Evolutionary conservation across 2,888 invertebrate genomes (phyloP).

Genomic region (Mantis religiosa): DNA sequence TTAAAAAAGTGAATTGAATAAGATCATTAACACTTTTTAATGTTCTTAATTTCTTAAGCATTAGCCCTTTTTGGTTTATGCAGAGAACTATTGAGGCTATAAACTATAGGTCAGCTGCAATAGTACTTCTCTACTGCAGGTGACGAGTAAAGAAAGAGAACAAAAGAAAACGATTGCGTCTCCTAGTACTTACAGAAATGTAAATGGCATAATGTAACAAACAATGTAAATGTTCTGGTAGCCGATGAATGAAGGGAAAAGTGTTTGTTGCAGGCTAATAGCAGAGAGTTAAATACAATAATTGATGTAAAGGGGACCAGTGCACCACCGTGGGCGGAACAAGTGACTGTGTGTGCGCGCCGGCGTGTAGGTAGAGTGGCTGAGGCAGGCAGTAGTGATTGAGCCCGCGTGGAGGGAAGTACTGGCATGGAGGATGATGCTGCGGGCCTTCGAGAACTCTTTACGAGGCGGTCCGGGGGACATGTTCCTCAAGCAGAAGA

Average conservation of each 20-base stretch:
- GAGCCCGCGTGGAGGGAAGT: background rate
- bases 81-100: too few species aligned
- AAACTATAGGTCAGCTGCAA: too few species aligned
- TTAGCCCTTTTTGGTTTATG: too few species aligned
- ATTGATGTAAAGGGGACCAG: background rate
- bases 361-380: background rate
- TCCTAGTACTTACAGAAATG: too few species aligned
- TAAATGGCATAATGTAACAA: background rate
- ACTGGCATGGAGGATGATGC: constrained; percentile 6
- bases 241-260: background rate
- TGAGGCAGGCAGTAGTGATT: background rate
- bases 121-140: too few species aligned
- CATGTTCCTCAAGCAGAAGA: constrained; percentile 4
- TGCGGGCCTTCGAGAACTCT: constrained; percentile 33
- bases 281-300: background rate
- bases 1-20: too few species aligned
- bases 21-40: too few species aligned
- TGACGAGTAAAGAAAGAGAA: too few species aligned
- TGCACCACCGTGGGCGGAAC: background rate
- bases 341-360: background rate
- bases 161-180: too few species aligned
- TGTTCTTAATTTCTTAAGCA: too few species aligned
- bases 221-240: background rate
- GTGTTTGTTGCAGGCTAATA: background rate
- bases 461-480: constrained; percentile 30